Base-by-base conservation (phyloP, 1,140 invertebrate genomes). In the Panagrolaimus sp. region DNA sequence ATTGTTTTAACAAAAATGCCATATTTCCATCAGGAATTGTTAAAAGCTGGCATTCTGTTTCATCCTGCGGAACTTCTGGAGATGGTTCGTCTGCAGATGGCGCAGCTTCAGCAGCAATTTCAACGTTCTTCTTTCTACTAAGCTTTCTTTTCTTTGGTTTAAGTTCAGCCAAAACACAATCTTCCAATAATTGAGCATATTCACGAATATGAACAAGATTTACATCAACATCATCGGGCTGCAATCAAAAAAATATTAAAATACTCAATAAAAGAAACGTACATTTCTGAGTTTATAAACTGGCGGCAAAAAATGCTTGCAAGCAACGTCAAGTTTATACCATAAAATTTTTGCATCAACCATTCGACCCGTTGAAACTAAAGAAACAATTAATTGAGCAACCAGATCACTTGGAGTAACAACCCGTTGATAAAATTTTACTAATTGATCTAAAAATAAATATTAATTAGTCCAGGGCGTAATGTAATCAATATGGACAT, bases 321-420 rank as follows among this genome's bases (percentile, higher is more conserved):
- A 58, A 58, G 14, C 52, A 21, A 58, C 52, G 8, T 21, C 52
- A 21, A 58, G 14, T 12, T 58, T 58, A 10, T n/a, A 21, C 52
- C 52, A 58, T n/a, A 58, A 58, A 5, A 21, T n/a, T 58, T 58
- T 28, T 26, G 52, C 52, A 26, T 58, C 17, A 12, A 21, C 28
- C 5, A 21, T 10, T 21, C 52, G 52, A 21, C 52, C 52, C 8
- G 52, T 58, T 26, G 52, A 21, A 21, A n/a, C 14, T n/a, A 58
- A 14, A 2, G 52, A 58, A 0, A 58, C 21, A 58, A 58, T 58
- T 28, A 58, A 21, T 58, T 58, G 52, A 58, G 52, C 52, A 21
- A 58, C 17, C 3, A 21, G 14, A 14, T 58, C 52, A 12, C 52
- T 28, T 12, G 52, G 52, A n/a, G 52, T n/a, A 21, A 26, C 14